Evolutionary conservation across 2,113 vertebrate species (phyloP).

Genomic region (Cariama cristata): DNA sequence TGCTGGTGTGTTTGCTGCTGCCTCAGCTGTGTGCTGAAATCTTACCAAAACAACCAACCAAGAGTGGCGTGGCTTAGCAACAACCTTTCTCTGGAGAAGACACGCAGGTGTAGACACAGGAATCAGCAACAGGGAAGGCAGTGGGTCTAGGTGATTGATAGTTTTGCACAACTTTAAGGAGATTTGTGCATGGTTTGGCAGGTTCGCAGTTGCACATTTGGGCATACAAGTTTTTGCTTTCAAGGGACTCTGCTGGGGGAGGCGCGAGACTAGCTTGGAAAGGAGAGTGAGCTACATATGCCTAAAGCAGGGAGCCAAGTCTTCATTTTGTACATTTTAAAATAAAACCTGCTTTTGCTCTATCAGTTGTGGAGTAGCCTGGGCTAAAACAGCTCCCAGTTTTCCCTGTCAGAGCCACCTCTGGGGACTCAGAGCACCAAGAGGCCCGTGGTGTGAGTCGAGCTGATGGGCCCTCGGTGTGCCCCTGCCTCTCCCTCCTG

Average conservation of each 20-base stretch:
- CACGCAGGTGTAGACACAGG: background rate
- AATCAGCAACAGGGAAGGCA: background rate
- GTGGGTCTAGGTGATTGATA: background rate
- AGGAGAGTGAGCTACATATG: background rate
- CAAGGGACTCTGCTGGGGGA: background rate
- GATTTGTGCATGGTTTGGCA: background rate
- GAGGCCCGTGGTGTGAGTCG: background rate
- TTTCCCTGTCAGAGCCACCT: background rate
- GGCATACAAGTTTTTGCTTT: background rate
- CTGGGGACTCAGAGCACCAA: background rate
- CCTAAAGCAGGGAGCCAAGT: background rate
- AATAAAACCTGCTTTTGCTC: background rate
- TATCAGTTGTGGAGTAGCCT: background rate
- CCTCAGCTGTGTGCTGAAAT: background rate
- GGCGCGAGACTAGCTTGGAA: background rate
- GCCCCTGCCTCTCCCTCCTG: background rate
- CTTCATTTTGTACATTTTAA: background rate
- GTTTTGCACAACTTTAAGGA: background rate
- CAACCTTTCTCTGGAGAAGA: background rate
- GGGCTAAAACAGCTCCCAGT: background rate
- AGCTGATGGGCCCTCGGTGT: accelerated
- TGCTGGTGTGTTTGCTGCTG: background rate
- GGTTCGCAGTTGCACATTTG: background rate
- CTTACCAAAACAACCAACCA: background rate
- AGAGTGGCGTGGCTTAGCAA: background rate